Base-by-base conservation (phyloP, 2,888 invertebrate species). In the Cephalotes varians region DNA sequence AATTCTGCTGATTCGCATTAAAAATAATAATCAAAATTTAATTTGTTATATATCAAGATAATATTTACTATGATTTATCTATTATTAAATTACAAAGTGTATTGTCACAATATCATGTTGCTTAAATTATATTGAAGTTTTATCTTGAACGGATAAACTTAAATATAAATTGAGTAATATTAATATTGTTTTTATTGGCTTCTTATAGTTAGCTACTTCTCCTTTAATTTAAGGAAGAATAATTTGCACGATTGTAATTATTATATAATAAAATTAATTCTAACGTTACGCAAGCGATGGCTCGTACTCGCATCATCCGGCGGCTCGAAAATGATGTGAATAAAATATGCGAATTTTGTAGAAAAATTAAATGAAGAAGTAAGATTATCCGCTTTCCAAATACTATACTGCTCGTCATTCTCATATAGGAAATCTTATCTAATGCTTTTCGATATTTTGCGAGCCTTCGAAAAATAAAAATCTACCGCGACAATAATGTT, bases 281-380 rank as follows among this genome's bases (percentile, higher is more conserved):
- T 18, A 25, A 37, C 18, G 9, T 18, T 40, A 25, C 25, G 37
- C 34, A 62, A 74, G 73, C 62, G 49, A 62, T 49, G 49, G 37
- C 37, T 76, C 37, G 74, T 51, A 60, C 34, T 62, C 47, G 34
- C 34, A 25, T 9, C 25, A 51, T 64, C 74, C 65, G 65, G 21
- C 54, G 76, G 40, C n/a, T n/a, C 0, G 21, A 40, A 15, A 76
- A n/a, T 37, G 47, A 34, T 4, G 9, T n/a, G 15, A 47, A 65
- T 65, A n/a, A 10, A 49, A 62, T 60, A 60, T 47, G 12, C 2
- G 25, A 0, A 15, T 74, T 62, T 62, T 4, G 2, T 12, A 34
- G 7, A 18, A 7, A 18, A 62, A 49, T 0, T 7, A 5, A 74
- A 37, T 12, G 2, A 25, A 10, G 7, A 5, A 51, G 9, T 15